Conservation (phyloP, 2,113 vertebrate genomes). For the Cathartes aura region DNA sequence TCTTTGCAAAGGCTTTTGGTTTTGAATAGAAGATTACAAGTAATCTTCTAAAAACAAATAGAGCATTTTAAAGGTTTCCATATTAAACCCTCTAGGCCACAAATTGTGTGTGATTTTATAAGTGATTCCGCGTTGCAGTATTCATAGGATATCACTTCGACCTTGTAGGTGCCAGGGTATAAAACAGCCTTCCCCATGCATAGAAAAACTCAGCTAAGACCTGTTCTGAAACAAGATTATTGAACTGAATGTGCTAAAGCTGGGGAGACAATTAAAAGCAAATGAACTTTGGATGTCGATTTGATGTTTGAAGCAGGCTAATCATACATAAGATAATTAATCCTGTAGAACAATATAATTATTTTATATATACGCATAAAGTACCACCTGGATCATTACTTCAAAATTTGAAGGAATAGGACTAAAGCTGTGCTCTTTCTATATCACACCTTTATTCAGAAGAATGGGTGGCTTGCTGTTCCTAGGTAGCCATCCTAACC, state of each 20-base stretch:
- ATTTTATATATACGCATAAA: background rate
- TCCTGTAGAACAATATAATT: background rate
- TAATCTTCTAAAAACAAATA: background rate
- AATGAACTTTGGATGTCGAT: rapidly evolving
- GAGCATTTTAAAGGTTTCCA: background rate
- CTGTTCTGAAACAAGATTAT: background rate
- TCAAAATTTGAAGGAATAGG: background rate
- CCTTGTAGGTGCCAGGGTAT: background rate
- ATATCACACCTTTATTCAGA: rapidly evolving
- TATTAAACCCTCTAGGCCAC: background rate
- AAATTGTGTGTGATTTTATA: background rate
- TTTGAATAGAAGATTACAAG: background rate
- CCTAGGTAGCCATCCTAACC: background rate
- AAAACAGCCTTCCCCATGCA: background rate
- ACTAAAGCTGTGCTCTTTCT: background rate
- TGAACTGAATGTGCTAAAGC: background rate
- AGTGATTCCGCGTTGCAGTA: background rate
- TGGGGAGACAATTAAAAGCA: background rate
- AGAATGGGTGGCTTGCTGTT: background rate
- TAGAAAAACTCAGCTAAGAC: background rate
- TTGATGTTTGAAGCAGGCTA: background rate
- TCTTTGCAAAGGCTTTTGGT: background rate
- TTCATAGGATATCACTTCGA: background rate
- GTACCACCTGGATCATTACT: background rate
- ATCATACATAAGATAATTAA: background rate